Evolutionary conservation across 2,888 invertebrate species (phyloP), one percentile per base, ranked within the genome.

Genomic region (Nesidiocoris tenuis): DNA sequence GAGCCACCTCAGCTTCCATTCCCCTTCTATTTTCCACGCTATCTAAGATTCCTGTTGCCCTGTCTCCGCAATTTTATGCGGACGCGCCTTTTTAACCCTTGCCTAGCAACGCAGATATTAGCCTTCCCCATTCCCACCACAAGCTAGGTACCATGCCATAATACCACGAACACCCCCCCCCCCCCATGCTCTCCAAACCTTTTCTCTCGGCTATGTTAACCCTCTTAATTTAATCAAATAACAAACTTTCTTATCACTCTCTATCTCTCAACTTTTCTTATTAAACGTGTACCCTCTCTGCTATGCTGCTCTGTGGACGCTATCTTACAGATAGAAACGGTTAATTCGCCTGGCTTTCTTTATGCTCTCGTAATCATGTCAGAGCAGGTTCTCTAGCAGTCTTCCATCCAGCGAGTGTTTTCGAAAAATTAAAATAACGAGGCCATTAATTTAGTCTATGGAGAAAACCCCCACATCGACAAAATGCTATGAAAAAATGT

Each of bases 191-290:
- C 39, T 39, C 12, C 39, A 24, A 25, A 65, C 57, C 57, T 57
- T 59, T 70, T 54, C n/a, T 25, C 70, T 54, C 24, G 56, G 55
- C n/a, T 67, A 67, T 56, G 55, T 70, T 70, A 55, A 24, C 70
- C 70, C 59, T 70, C 59, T 18, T 70, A 39, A 66, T 66, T 66
- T 66, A 66, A 66, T 66, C 66, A 66, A 66, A 66, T 66, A 66
- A 66, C 54, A 18, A 66, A 54, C 66, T 66, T 12, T 39, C 66
- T 19, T 66, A 66, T 39, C 39, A 39, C 39, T 70, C 57, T 5
- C 55, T 67, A 65, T 65, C 65, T 67, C 22, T 67, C 56, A 56
- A 67, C 67, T 67, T 67, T 66, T 67, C 55, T 56, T 67, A 56
- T 56, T 67, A 67, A 67, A 67, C 55, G 67, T n/a, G 21, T 22